Base-by-base conservation (phyloP, 2,113 vertebrate genomes). In the Gasterosteus aculeatus region DNA sequence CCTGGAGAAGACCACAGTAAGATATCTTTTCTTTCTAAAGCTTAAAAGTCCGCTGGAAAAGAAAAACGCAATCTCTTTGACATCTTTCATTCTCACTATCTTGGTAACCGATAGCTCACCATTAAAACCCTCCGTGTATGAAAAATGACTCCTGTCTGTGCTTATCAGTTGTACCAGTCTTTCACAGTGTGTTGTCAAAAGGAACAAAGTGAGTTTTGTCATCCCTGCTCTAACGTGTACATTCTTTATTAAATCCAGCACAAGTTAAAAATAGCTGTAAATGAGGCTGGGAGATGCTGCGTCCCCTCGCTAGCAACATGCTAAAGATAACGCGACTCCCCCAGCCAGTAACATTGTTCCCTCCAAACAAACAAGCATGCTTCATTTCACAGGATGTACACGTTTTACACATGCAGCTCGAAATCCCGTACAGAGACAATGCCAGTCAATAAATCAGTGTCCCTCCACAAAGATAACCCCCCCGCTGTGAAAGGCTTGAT, bases 1-100 rank as follows among this genome's bases (percentile, higher is more conserved):
- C 92, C 93, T 99, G 91, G 98, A 99, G 94, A 99, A 98, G 93
- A 99, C 97, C 78, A 99, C 98, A 95, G 98, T 99, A 96, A 96
- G 94, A 35, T 19, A 3, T 22, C 4, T 44, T 46, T 35, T 66
- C 33, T n/a, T 33, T 4, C 15, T 54, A 10, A 38, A 49, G n/a
- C 49, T 14, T 12, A 9, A 72, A 72, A 66, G 59, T 67, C 69
- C 46, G 41, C 29, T 49, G 19, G 58, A 41, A 75, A 75, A 73
- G 49, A 77, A 75, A 73, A 49, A 64, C 29, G 63, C 41, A 70
- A 49, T 56, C 69, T 31, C 51, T 66, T 42, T 68, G 47, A 7
- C 11, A 16, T 65, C 31, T 65, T 70, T 77, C 33, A 53, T 42
- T 83, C 76, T 63, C 56, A 72, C 56, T 63, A 33, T 74, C 42